Conservation (phyloP, 2,797 vertebrate genomes). For the Psittacula echo region DNA sequence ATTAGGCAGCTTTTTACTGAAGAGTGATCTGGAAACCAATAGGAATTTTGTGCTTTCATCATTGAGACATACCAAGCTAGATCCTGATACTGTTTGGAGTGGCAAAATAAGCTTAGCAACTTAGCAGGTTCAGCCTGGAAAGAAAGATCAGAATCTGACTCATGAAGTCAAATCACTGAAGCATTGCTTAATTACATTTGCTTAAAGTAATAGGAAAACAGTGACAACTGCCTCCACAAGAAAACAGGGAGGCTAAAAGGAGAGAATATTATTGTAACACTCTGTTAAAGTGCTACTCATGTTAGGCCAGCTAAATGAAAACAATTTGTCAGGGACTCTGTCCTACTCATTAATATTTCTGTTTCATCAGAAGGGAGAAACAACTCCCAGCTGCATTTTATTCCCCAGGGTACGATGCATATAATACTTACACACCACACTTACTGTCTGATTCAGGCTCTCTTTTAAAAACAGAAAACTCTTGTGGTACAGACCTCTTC, state of each 20-base stretch:
- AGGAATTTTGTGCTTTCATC: not conserved
- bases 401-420: not conserved
- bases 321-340: not conserved
- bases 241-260: not conserved
- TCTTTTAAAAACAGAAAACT: not conserved
- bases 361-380: not conserved
- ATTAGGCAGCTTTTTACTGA: not conserved
- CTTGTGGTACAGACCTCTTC: not conserved
- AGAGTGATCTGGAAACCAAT: not conserved
- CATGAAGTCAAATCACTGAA: not conserved
- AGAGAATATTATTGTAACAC: conserved; percentile 17
- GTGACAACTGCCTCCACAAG: not conserved
- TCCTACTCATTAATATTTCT: conserved; percentile 6
- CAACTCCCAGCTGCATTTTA: not conserved
- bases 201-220: conserved; percentile 11
- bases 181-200: not conserved
- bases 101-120: not conserved
- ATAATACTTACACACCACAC: not conserved
- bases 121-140: not conserved
- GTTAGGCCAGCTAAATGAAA: conserved; percentile 11
- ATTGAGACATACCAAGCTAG: not conserved
- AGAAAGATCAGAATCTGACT: not conserved
- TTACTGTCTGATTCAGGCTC: not conserved
- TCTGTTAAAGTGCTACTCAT: not conserved
- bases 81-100: not conserved